phyloP scores from a whole-genome alignment of 2,797 vertebrate genomes.

The Muscicapa comitata region DNA sequence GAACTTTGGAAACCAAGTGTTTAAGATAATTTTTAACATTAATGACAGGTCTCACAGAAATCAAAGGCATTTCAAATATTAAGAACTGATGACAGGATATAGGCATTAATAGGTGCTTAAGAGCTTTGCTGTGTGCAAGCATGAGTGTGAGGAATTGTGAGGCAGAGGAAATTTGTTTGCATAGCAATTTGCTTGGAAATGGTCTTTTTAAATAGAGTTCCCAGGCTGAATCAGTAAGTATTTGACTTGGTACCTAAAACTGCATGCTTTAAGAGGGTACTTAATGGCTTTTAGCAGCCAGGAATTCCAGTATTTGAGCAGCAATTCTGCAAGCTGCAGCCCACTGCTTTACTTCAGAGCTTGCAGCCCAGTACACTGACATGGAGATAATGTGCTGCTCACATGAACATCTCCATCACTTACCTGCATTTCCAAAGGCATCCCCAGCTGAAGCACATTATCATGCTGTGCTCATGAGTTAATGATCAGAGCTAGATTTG shows the following conservation, averaged over 20 bases:
- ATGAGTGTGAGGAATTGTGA: neutral
- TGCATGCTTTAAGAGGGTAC: neutral
- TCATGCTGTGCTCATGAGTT: neutral
- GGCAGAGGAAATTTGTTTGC: neutral
- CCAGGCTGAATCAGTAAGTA: neutral
- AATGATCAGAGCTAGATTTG: neutral
- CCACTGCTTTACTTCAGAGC: neutral
- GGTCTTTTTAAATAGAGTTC: neutral
- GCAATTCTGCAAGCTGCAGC: neutral
- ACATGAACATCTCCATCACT: neutral
- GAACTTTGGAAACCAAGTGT: neutral
- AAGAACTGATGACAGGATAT: neutral
- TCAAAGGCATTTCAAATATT: neutral
- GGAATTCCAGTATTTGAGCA: neutral
- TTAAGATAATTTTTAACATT: neutral
- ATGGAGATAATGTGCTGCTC: neutral
- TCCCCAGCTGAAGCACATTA: neutral
- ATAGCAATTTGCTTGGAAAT: neutral
- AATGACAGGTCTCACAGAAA: neutral
- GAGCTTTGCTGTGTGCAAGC: neutral
- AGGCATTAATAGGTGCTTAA: neutral
- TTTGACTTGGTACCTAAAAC: neutral
- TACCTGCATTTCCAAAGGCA: neutral
- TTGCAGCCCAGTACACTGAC: neutral
- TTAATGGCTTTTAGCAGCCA: neutral